Conservation (phyloP, 2,888 invertebrate genomes). For the Rhamphomyia laevipes region DNA sequence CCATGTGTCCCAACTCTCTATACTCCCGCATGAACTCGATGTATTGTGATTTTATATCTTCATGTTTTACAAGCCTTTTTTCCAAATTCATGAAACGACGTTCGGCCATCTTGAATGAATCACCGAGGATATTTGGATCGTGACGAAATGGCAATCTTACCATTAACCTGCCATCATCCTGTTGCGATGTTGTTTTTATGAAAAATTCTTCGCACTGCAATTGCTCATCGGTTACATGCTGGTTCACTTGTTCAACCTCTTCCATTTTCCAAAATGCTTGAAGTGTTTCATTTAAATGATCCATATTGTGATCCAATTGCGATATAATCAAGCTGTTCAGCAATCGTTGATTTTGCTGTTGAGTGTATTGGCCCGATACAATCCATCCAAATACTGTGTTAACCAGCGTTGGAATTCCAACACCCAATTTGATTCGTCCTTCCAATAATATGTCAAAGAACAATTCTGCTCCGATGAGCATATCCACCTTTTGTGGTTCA, state of each 20-base stretch:
- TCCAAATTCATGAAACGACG: neutral
- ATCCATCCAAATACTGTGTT: conserved; percentile 7
- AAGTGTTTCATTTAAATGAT: neutral
- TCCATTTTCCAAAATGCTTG: neutral
- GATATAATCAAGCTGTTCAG: neutral
- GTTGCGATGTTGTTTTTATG: neutral
- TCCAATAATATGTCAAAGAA: conserved; percentile 1
- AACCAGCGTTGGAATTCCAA: neutral
- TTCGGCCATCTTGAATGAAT: neutral
- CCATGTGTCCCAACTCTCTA: neutral
- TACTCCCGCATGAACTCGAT: neutral
- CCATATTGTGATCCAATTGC: neutral
- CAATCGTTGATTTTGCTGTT: neutral
- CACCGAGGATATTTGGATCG: neutral
- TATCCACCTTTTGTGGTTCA: conserved; percentile 2
- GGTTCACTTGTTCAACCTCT: neutral
- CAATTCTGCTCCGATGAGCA: conserved; percentile 7
- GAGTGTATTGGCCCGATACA: conserved; percentile 1
- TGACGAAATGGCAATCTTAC: neutral
- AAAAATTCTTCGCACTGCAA: neutral
- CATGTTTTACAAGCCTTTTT: too few species aligned
- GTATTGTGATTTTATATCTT: neutral
- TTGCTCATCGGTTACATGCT: neutral
- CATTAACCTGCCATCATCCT: neutral
- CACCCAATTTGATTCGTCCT: conserved; percentile 1